Conservation (phyloP, 2,888 invertebrate species). For the Protophormia terraenovae region DNA sequence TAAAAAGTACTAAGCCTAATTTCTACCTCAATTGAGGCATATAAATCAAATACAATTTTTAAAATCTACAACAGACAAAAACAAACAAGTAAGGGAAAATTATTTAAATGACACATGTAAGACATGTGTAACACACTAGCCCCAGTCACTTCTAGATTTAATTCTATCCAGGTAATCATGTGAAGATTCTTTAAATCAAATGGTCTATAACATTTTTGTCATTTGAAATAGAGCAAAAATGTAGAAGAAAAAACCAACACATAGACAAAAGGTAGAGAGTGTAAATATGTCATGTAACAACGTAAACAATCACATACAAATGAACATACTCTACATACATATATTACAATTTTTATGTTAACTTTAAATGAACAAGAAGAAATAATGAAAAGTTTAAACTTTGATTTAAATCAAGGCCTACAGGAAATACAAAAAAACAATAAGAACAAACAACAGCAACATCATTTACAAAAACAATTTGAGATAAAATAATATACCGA, state of each 20-base stretch:
- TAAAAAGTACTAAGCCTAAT: constrained; percentile 37
- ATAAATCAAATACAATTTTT: constrained; percentile 50
- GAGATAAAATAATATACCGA: constrained; percentile 29
- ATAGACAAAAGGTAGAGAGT: not conserved
- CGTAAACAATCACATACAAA: constrained; percentile 5
- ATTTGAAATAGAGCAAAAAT: constrained; percentile 24
- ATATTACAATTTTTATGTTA: constrained; percentile 24
- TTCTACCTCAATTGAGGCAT: constrained; percentile 43
- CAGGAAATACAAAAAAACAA: constrained; percentile 17
- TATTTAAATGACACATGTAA: constrained; percentile 66
- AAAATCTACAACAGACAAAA: constrained; percentile 19
- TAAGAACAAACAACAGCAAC: not conserved
- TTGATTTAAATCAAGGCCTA: constrained; percentile 65
- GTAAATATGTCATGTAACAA: not conserved
- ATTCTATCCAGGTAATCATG: not conserved
- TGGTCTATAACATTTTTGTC: constrained; percentile 45
- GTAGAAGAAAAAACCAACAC: not conserved
- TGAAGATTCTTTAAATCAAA: constrained; percentile 3
- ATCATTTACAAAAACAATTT: constrained; percentile 22
- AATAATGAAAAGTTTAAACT: constrained; percentile 44
- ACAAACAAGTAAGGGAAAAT: constrained; percentile 28
- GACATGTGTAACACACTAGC: constrained; percentile 57
- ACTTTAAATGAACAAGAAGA: constrained; percentile 45
- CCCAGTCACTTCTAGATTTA: not conserved
- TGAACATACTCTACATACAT: not conserved